Conservation (phyloP, 1,140 invertebrate genomes). For the Elysia chlorotica region DNA sequence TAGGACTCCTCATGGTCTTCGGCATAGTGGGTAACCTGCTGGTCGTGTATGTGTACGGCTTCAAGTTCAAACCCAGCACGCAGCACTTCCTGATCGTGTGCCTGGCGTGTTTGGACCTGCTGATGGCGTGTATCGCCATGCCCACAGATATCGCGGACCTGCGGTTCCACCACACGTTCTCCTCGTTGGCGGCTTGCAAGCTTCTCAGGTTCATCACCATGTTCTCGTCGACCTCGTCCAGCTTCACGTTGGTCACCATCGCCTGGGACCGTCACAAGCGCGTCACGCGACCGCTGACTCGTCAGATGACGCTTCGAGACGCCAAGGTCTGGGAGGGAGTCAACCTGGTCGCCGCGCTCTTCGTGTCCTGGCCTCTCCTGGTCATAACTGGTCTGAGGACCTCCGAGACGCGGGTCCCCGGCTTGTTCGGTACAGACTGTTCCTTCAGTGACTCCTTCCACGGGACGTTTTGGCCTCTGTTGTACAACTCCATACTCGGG, state of each 20-base stretch:
- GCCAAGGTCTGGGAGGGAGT: conserved; percentile 5
- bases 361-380: conserved; percentile 19
- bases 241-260: conserved; percentile 40
- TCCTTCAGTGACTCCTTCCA: conserved; percentile 32
- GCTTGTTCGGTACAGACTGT: conserved; percentile 36
- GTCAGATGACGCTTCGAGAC: conserved; percentile 32
- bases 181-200: conserved; percentile 36
- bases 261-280: conserved; percentile 43
- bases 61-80: conserved; percentile 23
- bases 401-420: neutral
- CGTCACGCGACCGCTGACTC: conserved; percentile 38
- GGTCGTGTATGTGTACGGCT: conserved; percentile 32
- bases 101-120: conserved; percentile 33
- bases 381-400: conserved; percentile 16
- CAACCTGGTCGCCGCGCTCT: neutral
- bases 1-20: conserved; percentile 25
- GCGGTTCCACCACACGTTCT: conserved; percentile 33
- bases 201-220: conserved; percentile 40
- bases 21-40: conserved; percentile 24
- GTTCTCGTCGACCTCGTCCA: conserved; percentile 36
- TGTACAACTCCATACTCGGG: conserved; percentile 33
- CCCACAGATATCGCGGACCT: conserved; percentile 41
- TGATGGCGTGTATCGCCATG: conserved; percentile 30
- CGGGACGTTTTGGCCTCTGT: conserved; percentile 24
- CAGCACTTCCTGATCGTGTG: conserved; percentile 30